Evolutionary conservation across 2,888 invertebrate species (phyloP).

Genomic region (Ommatoiulus sabulosus): DNA sequence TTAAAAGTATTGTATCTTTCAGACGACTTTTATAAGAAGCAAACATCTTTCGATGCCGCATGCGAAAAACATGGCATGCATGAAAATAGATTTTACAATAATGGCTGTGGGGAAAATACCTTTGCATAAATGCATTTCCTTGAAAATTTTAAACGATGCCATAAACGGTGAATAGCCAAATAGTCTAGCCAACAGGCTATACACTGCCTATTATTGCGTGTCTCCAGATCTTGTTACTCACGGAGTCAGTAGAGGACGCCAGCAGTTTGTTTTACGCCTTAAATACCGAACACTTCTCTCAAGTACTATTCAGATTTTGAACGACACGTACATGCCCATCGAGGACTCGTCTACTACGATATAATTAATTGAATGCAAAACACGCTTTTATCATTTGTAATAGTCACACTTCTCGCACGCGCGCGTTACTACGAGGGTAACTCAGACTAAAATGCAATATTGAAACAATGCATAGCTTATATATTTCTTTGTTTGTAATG

Average conservation of each 20-base stretch:
- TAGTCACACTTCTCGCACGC: background rate
- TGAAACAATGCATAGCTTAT: background rate
- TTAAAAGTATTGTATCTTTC: no score
- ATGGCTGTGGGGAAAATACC: no score
- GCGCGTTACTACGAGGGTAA: background rate
- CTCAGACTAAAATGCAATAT: constrained; percentile 3
- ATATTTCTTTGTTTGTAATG: background rate
- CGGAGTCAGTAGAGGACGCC: background rate
- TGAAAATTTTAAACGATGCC: background rate
- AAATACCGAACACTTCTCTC: no score
- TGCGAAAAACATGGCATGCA: no score
- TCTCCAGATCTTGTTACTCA: background rate
- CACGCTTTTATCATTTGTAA: background rate
- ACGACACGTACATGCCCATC: background rate
- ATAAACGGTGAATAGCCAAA: background rate
- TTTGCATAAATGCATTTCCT: no score
- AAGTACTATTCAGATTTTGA: background rate
- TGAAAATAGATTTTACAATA: no score
- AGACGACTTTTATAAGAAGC: no score
- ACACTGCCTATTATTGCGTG: no score
- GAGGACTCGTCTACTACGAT: background rate
- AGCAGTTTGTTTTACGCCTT: no score
- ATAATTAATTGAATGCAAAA: background rate
- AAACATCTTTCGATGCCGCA: no score
- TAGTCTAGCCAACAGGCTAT: no score